Base-by-base conservation (phyloP, 2,888 invertebrate genomes). In the Sipha maydis region DNA sequence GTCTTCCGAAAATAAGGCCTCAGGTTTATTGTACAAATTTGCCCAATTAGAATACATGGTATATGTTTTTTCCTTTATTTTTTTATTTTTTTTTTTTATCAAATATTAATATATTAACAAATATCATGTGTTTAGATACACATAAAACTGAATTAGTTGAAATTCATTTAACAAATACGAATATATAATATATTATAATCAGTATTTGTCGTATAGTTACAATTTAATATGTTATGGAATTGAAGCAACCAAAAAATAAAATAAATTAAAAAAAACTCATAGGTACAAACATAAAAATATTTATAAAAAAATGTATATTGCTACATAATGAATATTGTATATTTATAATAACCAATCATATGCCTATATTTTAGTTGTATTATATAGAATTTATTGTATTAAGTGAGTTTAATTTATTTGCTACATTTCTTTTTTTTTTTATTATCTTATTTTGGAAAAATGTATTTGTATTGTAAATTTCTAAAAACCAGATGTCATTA, bases 391-490 rank as follows among this genome's bases (percentile, higher is more conserved):
- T 38, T 31, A 38, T n/a, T 67, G 61, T 78, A 56, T 56, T 78
- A 78, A 78, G 56, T 67, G 41, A 76, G 25, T 11, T 73, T 31
- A 34, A 54, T 83, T 61, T 34, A 21, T 71, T 82, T 73, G 61
- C 25, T 41, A 76, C 61, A 17, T 34, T 83, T 73, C 28, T 69
- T 83, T 73, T 34, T 38, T 34, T 83, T 73, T 41, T 69, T 83
- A 56, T 34, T 38, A 17, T 61, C 28, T 25, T 76, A 76, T 84
- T 84, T 25, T 7, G 28, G n/a, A 76, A 76, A 76, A n/a, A 38
- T 76, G 25, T 84, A 76, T 84, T 76, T 76, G 61, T 61, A 76
- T 61, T 84, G 61, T 67, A 61, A n/a, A 31, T 76, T 76, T 75
- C 61, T 75, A 84, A 84, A 67, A 75, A 75, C 25, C 54, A 75